These are phyloP conservation scores for Trissoscelio sp. DNA, from an alignment of 2,888 invertebrate genomes.

Conservation along the genomic window DNA sequence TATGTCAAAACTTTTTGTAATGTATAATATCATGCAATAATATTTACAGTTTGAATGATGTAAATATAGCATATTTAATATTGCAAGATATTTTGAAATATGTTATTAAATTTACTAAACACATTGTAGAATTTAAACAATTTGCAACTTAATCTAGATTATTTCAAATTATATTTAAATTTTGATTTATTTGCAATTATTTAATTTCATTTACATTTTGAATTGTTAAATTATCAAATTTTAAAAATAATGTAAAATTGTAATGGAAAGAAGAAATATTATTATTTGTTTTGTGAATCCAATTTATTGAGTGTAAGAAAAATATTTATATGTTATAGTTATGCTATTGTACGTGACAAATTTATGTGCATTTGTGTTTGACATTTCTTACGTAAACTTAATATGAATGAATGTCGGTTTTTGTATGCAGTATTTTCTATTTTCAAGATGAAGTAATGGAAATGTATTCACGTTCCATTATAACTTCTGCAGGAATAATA, in stretches of 20 bases:
- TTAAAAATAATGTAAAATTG: background rate
- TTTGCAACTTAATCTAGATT: too few relatives aligned
- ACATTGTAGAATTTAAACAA: too few relatives aligned
- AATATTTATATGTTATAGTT: background rate
- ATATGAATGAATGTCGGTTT: background rate
- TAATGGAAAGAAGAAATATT: background rate
- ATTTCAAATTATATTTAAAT: too few relatives aligned
- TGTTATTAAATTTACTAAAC: too few relatives aligned
- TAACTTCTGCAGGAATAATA: background rate
- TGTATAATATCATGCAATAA: too few relatives aligned
- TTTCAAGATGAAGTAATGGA: background rate
- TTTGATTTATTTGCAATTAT: too few relatives aligned
- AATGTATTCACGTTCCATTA: background rate
- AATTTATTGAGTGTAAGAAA: background rate
- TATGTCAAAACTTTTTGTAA: too few relatives aligned
- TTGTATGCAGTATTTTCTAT: background rate
- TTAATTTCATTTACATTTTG: background rate
- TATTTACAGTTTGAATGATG: too few relatives aligned
- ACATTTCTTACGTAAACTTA: background rate
- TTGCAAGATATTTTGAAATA: too few relatives aligned
- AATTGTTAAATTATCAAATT: background rate
- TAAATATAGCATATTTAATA: too few relatives aligned
- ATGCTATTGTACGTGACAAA: background rate
- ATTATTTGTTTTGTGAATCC: background rate
- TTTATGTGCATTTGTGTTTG: background rate